These are phyloP conservation scores for Stenotaenia linearis DNA, from an alignment of 2,888 invertebrate genomes.

Conservation along the genomic window DNA sequence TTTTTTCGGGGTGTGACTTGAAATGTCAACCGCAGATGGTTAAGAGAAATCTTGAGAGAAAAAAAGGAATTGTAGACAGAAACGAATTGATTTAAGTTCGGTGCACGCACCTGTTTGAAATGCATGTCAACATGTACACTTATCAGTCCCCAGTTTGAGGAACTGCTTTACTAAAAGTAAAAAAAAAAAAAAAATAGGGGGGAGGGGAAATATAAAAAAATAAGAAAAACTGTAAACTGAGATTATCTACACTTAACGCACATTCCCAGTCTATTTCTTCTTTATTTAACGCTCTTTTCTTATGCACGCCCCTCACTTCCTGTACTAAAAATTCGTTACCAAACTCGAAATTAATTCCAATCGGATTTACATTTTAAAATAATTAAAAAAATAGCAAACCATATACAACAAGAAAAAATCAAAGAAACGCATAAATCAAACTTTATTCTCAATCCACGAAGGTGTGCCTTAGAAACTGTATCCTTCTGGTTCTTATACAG, in stretches of 20 bases:
- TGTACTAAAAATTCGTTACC: background rate
- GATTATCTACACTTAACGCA: background rate
- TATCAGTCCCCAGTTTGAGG: background rate
- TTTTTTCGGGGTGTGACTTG: background rate
- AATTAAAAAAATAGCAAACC: background rate
- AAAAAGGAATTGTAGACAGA: background rate
- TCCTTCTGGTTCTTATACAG: conserved; percentile 13
- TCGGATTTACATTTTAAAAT: background rate
- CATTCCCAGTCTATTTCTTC: conserved; percentile 9
- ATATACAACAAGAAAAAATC: background rate
- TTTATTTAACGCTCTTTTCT: background rate
- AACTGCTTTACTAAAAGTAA: background rate
- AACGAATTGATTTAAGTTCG: conserved; percentile 11
- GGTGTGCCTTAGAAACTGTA: background rate
- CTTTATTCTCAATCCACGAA: background rate
- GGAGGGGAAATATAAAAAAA: no score
- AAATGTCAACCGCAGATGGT: conserved; percentile 4
- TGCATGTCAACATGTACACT: conserved; percentile 24
- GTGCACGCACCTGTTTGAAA: conserved; percentile 26
- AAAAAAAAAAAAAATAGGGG: no score
- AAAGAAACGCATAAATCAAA: background rate
- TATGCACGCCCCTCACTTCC: background rate
- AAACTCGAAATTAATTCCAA: background rate
- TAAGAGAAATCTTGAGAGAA: background rate
- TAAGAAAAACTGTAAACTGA: background rate